Conservation (phyloP, 1,140 invertebrate species). For the Trichogramma pretiosum region DNA sequence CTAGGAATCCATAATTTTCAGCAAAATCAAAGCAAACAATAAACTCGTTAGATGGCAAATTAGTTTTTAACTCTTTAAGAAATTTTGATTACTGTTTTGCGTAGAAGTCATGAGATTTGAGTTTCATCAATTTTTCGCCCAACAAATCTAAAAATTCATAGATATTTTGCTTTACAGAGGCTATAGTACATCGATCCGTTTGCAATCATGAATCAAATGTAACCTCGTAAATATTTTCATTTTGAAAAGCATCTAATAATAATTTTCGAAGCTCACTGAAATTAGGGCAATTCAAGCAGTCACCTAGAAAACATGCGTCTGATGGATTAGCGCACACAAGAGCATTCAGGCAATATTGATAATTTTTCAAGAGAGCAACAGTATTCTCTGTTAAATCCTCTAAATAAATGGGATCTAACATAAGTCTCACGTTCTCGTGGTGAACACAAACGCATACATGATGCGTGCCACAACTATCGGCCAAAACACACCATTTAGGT, state of each 20-base stretch:
- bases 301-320: neutral
- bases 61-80: neutral
- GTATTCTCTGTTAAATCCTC: neutral
- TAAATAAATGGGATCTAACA: neutral
- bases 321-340: neutral
- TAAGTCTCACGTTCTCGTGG: slow-evolving; percentile 11
- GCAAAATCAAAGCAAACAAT: too few species aligned
- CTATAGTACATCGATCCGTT: neutral
- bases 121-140: neutral
- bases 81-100: neutral
- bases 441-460: slow-evolving; percentile 6
- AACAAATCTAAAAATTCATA: neutral
- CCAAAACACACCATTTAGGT: slow-evolving; percentile 7
- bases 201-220: neutral
- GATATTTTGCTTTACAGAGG: neutral
- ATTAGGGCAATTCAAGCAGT: neutral
- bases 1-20: too few species aligned
- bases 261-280: neutral
- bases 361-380: neutral
- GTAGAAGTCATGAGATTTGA: neutral
- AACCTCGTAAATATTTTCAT: neutral
- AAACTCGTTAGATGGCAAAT: neutral
- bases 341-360: neutral
- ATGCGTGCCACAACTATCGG: slow-evolving; percentile 5
- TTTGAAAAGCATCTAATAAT: neutral